Evolutionary conservation across 2,888 invertebrate species (phyloP).

Genomic region (Lasioglossum figueresi): DNA sequence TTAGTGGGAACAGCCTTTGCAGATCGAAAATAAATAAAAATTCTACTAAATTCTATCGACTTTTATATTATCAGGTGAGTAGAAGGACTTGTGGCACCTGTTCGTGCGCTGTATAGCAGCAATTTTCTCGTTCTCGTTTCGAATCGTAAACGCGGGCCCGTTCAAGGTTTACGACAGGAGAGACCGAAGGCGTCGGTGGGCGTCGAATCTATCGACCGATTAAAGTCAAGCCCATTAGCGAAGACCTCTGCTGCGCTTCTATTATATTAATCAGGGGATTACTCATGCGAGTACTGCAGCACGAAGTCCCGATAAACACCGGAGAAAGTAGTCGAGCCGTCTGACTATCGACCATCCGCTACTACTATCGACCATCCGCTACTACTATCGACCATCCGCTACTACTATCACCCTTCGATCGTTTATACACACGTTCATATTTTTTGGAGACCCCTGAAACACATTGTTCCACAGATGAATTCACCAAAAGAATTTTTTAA

Average conservation of each 20-base stretch:
- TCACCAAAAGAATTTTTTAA: too few relatives aligned
- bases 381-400: background rate
- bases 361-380: constrained; percentile 20
- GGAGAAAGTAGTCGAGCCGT: background rate
- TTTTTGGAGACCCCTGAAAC: background rate
- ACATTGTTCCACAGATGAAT: background rate
- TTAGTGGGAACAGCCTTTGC: too few relatives aligned
- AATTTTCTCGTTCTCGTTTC: constrained; percentile 53
- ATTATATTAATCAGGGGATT: constrained; percentile 17
- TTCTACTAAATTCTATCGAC: too few relatives aligned
- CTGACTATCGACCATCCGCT: background rate
- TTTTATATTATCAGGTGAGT: background rate
- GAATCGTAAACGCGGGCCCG: constrained; percentile 33
- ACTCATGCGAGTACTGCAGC: background rate
- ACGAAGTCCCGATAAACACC: background rate
- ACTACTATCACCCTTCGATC: background rate
- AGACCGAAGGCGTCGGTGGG: constrained; percentile 52
- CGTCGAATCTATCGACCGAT: constrained; percentile 17
- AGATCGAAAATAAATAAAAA: too few relatives aligned
- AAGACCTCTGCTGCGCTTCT: constrained; percentile 4
- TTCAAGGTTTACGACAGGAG: constrained; percentile 7
- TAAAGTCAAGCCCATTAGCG: constrained; percentile 16
- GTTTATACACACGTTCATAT: background rate
- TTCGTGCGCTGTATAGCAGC: background rate
- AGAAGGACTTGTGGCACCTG: background rate